phyloP scores from a whole-genome alignment of 23 tunicate species.

The Corella eumyota region DNA sequence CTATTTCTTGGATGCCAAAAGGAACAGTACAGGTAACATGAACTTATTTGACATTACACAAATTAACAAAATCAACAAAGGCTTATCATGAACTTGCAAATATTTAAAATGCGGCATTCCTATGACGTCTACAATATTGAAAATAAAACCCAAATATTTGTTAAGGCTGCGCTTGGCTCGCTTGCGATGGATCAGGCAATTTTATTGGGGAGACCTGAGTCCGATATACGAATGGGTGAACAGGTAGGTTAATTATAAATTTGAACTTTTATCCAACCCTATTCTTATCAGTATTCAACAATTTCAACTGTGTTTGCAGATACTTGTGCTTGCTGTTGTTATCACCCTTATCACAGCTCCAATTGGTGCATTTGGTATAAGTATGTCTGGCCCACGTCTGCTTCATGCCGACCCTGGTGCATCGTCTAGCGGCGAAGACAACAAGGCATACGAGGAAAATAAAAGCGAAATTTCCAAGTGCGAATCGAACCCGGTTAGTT shows the following conservation, averaged over 20 bases:
- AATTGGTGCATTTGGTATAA: conserved; percentile 60
- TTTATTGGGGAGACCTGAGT: background rate
- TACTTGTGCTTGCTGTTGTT: conserved; percentile 64
- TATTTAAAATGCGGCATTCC: too few species aligned
- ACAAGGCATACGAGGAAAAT: conserved; percentile 10
- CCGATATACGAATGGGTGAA: conserved; percentile 28
- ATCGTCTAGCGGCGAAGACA: conserved; percentile 6
- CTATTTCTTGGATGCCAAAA: conserved; percentile 64
- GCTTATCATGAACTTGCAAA: background rate
- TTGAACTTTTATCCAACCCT: background rate
- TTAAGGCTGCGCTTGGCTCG: conserved; percentile 73
- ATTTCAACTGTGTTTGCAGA: conserved; percentile 15
- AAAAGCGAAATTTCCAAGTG: background rate
- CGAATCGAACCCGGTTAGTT: too few species aligned
- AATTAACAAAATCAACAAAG: too few species aligned
- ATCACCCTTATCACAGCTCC: conserved; percentile 80
- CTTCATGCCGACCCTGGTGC: conserved; percentile 12
- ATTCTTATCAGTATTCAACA: background rate
- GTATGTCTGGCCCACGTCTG: conserved; percentile 43
- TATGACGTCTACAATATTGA: too few species aligned
- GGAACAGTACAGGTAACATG: conserved; percentile 66
- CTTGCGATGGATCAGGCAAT: conserved; percentile 49
- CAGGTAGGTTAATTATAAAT: conserved; percentile 15
- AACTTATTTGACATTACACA: background rate
- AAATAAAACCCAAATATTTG: background rate